These are phyloP conservation scores for Cottoperca gobio DNA, from an alignment of 2,797 vertebrate species.

Conservation along the genomic window DNA sequence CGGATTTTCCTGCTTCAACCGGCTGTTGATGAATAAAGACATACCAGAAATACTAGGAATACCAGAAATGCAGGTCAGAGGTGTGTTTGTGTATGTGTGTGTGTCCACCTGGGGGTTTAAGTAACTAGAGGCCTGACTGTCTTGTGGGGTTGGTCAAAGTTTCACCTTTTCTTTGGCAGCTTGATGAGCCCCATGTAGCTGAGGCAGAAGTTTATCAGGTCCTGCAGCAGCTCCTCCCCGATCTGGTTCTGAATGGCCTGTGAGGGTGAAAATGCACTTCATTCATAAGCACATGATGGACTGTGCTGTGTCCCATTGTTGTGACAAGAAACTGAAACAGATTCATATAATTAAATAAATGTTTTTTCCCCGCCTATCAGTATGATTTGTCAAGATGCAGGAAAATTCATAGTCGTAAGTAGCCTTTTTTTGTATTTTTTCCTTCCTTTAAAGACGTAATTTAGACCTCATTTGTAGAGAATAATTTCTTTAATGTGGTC, in stretches of 20 bases:
- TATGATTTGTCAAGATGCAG: not conserved
- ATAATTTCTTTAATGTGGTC: not conserved
- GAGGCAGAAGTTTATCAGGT: slow-evolving; percentile 98
- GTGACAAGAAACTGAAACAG: not conserved
- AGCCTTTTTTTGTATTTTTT: too few species aligned
- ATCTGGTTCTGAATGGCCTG: slow-evolving; percentile 97
- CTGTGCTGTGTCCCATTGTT: not conserved
- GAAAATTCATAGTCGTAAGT: not conserved
- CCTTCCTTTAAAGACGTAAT: too few species aligned
- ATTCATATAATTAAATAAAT: not conserved
- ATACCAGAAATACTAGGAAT: not conserved
- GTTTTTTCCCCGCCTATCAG: not conserved
- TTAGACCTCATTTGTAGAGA: not conserved
- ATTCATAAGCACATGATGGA: not conserved
- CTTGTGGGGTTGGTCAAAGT: not conserved
- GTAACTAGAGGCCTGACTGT: not conserved
- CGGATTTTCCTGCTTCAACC: not conserved
- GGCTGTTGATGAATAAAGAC: not conserved
- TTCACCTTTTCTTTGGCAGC: slow-evolving; percentile 96
- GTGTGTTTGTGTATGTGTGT: slow-evolving; percentile 5
- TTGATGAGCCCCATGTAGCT: slow-evolving; percentile 96
- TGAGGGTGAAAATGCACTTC: not conserved
- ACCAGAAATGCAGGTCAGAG: not conserved
- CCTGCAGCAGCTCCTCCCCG: slow-evolving; percentile 96
- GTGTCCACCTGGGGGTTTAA: not conserved